phyloP scores from a whole-genome alignment of 2,888 invertebrate species.

The Cetonia aurata region DNA sequence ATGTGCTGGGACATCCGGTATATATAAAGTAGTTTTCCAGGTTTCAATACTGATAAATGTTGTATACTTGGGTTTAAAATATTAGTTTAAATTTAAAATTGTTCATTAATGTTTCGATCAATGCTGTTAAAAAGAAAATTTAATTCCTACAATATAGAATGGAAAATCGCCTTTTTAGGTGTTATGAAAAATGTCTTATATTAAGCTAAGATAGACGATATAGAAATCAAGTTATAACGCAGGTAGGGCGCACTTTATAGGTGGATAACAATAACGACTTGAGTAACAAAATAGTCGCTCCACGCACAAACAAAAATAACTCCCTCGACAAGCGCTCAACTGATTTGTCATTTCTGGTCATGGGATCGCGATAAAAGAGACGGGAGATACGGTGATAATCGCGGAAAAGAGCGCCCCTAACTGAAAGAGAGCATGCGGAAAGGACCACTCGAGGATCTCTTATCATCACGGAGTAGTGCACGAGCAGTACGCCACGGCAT shows the following conservation, averaged over 20 bases:
- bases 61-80: too few species aligned
- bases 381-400: constrained; percentile 50
- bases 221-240: constrained; percentile 16
- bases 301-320: constrained; percentile 31
- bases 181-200: too few species aligned
- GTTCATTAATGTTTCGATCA: too few species aligned
- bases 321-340: constrained; percentile 27
- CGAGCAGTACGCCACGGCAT: constrained; percentile 34
- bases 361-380: constrained; percentile 49
- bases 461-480: constrained; percentile 30
- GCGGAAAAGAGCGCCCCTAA: constrained; percentile 48
- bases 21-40: too few species aligned
- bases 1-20: too few species aligned
- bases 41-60: too few species aligned
- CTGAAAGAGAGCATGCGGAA: constrained; percentile 54
- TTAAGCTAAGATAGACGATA: not conserved
- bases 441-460: constrained; percentile 43
- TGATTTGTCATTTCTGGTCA: constrained; percentile 44
- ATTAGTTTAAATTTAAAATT: too few species aligned
- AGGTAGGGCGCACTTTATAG: not conserved
- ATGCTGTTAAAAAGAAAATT: too few species aligned
- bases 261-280: constrained; percentile 35
- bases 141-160: too few species aligned
- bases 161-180: too few species aligned
- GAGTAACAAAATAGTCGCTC: constrained; percentile 21